A percentile compares a stretch with the other conserved stretches of the same genome.
phyloP scores from a whole-genome alignment of 2,888 invertebrate genomes.

The Leptarthrus brevirostris region DNA sequence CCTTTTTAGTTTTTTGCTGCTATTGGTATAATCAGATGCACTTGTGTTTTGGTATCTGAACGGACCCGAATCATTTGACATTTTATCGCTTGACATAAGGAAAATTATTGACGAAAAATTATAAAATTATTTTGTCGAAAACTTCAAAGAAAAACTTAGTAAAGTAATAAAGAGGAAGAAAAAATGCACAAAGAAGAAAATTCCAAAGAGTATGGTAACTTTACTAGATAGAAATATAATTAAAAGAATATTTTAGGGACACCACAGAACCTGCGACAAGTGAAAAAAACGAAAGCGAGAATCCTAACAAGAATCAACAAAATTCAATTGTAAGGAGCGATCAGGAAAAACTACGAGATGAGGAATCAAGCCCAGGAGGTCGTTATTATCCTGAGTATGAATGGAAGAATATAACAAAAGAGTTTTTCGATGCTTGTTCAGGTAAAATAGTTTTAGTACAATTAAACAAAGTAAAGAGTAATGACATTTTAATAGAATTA shows the following conservation, averaged over 20 bases:
- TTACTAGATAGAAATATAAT: background rate
- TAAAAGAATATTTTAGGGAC: background rate
- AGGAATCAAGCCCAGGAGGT: slow-evolving; percentile 7
- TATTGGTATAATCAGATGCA: no score
- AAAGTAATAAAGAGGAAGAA: background rate
- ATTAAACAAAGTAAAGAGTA: background rate
- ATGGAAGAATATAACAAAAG: slow-evolving; percentile 68
- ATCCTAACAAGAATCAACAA: background rate
- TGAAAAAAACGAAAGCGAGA: background rate
- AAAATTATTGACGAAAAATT: background rate
- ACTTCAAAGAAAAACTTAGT: background rate
- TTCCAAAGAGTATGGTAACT: slow-evolving; percentile 1
- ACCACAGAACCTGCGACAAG: background rate
- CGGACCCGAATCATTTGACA: background rate
- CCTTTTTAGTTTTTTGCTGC: no score
- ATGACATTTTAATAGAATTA: slow-evolving; percentile 71
- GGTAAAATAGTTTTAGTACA: slow-evolving; percentile 62
- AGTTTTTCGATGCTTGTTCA: slow-evolving; percentile 74
- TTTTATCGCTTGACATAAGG: background rate
- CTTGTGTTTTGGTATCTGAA: background rate
- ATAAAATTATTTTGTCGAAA: slow-evolving; percentile 8
- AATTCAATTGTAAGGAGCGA: slow-evolving; percentile 7
- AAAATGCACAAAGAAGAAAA: slow-evolving; percentile 42
- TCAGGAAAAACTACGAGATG: slow-evolving; percentile 29
- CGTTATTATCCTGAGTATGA: slow-evolving; percentile 62